Base-by-base conservation (phyloP, 2,113 vertebrate genomes). In the Neotoma lepida region DNA sequence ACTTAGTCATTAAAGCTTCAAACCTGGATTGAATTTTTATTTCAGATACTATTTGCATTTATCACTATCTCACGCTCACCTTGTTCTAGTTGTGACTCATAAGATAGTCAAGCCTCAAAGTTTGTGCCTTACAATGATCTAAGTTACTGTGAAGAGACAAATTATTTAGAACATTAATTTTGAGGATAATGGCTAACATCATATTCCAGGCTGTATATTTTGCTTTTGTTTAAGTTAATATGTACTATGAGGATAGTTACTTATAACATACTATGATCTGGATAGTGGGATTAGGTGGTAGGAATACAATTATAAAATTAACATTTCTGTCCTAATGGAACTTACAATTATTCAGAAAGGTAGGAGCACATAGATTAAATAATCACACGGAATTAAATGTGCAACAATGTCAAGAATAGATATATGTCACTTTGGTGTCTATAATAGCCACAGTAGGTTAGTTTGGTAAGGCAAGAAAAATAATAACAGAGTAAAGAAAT, bases 181-280 rank as follows among this genome's bases (percentile, higher is more conserved):
- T 84, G 56, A 87, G 15, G 68, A 4, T 86, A 39, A 49, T 87
- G 76, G 26, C 54, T 95, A 93, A 73, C 87, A 70, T 54, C 20
- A 85, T 41, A 89, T 93, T 84, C 41, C 13, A 63, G 12, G 17
- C 49, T 84, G 24, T n/a, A 81, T 3, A 77, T 86, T 93, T 94
- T 89, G 70, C 94, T 13, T 87, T n/a, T 77, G 4, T 61, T 96
- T 95, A 54, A 13, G 17, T 88, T 8, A 81, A 56, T 88, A 22
- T 7, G n/a, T 58, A 26, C 30, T 88, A 71, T 88, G 64, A 76
- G 35, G 41, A 58, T 66, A 91, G 30, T 70, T 74, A 61, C 35
- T 89, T 9, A 85, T n/a, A 18, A n/a, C 81, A 6, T 58, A 24
- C n/a, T 71, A 73, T 73, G 51, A 49, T 49, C 13, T 85, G 66